Conservation (phyloP, 30 jellyfish, hydroid and myxozoan genomes). For the Aurelia aurita complex sp. Pacific region DNA sequence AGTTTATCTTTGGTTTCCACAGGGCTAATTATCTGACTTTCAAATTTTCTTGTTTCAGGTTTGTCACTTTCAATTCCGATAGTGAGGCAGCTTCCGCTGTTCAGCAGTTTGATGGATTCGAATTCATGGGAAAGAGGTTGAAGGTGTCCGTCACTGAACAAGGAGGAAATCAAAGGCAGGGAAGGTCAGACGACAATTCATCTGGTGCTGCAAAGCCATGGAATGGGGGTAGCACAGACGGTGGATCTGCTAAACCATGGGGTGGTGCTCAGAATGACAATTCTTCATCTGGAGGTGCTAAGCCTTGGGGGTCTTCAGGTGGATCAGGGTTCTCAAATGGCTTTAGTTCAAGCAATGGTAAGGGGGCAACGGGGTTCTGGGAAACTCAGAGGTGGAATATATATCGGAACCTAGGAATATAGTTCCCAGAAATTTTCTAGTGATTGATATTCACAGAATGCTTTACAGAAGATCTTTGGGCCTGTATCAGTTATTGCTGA, state of each 20-base stretch:
- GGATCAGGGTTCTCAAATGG: neutral
- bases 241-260: constrained; percentile 32
- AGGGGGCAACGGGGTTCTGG: neutral
- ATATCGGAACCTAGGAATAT: too few relatives aligned
- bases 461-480: too few relatives aligned
- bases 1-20: neutral
- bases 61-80: constrained; percentile 55
- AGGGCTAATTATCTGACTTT: neutral
- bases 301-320: constrained; percentile 35
- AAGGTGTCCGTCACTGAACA: constrained; percentile 32
- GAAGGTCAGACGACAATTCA: constrained; percentile 21
- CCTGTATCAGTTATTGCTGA: too few relatives aligned
- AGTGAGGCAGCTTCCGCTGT: constrained; percentile 77
- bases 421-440: too few relatives aligned
- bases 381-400: too few relatives aligned
- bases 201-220: neutral
- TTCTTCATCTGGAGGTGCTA: constrained; percentile 7
- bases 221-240: neutral
- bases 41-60: constrained; percentile 31
- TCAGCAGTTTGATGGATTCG: constrained; percentile 58
- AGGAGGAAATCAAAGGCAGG: constrained; percentile 8
- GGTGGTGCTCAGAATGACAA: neutral
- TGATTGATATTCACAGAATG: too few relatives aligned
- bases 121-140: constrained; percentile 69
- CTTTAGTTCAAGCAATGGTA: neutral